Base-by-base conservation (phyloP, 2,888 invertebrate species). In the Nezara viridula region DNA sequence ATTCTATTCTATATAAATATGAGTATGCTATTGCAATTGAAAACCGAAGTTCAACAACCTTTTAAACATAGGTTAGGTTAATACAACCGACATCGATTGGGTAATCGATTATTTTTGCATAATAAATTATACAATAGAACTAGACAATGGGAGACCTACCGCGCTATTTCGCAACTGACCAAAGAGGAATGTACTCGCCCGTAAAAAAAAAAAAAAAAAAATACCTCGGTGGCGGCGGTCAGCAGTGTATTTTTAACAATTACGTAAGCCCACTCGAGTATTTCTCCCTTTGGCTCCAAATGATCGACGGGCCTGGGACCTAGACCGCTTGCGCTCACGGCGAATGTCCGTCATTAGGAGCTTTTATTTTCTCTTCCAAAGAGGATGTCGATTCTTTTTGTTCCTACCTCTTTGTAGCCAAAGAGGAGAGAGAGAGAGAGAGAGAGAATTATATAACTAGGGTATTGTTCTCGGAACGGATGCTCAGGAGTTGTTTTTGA, bases 201-300 rank as follows among this genome's bases (percentile, higher is more conserved):
- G 12, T 40, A 47, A 37, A 81, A 81, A 81, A n/a, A 81, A 14
- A 44, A 12, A 44, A 14, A 40, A 81, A 81, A 44, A 44, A 81
- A 44, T 40, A 81, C n/a, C n/a, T 40, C 44, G 16, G 16, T 24
- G 44, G 81, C 37, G 37, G 10, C 12, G 37, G 44, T 40, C 81
- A 81, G 81, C 44, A 44, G 47, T 81, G 14, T 81, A 81, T 81
- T 81, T 81, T 81, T 81, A 81, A 81, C 19, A n/a, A 14, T 81
- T 81, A n/a, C 81, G 81, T 47, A 81, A 81, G 81, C 9, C 12
- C 81, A 81, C 81, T 81, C 81, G 81, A 81, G 44, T 81, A 47
- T 81, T 77, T 77, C 40, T 44, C 77, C 73, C 73, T 73, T n/a
- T 77, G 77, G 37, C 37, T 73, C 21, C 32, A 40, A n/a, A n/a